phyloP scores from a whole-genome alignment of 2,888 invertebrate genomes.

The Lamproptera curius region DNA sequence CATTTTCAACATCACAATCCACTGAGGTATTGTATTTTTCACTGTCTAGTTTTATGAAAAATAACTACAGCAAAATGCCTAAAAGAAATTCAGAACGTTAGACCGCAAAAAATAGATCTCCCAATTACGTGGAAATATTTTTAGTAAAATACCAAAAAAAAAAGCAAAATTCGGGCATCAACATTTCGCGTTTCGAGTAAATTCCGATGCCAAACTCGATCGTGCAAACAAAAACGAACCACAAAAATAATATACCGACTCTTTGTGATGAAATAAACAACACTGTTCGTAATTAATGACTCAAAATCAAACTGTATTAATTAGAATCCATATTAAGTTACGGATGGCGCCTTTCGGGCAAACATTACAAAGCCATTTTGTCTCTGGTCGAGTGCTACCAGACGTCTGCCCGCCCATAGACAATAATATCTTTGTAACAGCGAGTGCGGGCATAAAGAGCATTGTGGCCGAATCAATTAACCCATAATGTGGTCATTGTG shows the following conservation, averaged over 20 bases:
- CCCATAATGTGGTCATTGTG: constrained; percentile 73
- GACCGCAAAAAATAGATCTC: neutral
- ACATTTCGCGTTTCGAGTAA: too few species aligned
- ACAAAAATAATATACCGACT: neutral
- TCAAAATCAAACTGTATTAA: constrained; percentile 42
- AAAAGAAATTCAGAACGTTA: neutral
- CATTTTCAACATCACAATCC: neutral
- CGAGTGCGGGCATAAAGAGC: constrained; percentile 59
- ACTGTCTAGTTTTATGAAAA: neutral
- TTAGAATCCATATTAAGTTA: constrained; percentile 58
- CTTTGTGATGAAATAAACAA: neutral
- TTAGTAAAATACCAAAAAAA: neutral
- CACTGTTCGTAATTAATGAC: constrained; percentile 25
- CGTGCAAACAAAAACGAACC: neutral
- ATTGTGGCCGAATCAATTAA: constrained; percentile 75
- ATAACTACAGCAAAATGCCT: neutral
- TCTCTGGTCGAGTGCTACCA: constrained; percentile 75
- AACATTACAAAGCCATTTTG: constrained; percentile 74
- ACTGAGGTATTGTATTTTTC: neutral
- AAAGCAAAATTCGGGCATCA: too few species aligned
- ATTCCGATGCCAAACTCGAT: neutral
- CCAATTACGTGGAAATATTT: neutral
- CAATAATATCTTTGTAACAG: constrained; percentile 69
- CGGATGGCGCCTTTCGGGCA: constrained; percentile 69
- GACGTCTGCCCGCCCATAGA: constrained; percentile 69